Evolutionary conservation across 2,888 invertebrate genomes (phyloP), one percentile per base, ranked within the genome.

Genomic region (Melipona beecheii): DNA sequence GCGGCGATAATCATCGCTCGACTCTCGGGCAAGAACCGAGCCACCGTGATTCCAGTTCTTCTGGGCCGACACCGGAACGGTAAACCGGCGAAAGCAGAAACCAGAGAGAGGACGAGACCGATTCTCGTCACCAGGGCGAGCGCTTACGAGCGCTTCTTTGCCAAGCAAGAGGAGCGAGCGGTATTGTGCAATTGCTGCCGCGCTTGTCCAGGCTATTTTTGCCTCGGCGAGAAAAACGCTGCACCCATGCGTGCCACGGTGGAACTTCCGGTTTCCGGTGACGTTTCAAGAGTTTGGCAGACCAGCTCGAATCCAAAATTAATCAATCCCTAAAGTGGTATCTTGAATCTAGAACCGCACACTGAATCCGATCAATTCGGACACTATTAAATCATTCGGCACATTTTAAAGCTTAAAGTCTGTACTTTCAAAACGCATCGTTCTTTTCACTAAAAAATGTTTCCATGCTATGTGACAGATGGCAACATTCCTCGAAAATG

Each of bases 21-120:
- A 78, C 75, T 76, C 75, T 4, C 31, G 80, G 66, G 74, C 78
- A 86, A 87, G 83, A 89, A 88, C 86, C 36, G 77, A 68, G 15
- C 24, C 78, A 74, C 75, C 78, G 82, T 54, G 83, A 88, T 86
- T 86, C 90, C 90, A 89, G 85, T 89, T 90, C 85, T 90, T 88
- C 81, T 76, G 65, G 49, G 56, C 24, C 15, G 60, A 19, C 62
- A 52, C 27, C 5, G 52, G 54, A 80, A 56, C 76, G 71, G 69
- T 43, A 65, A 79, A 66, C 54, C 62, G 36, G 58, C 21, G 66
- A 66, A 69, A 78, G 65, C 75, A 62, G 74, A 77, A 56, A 54
- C 70, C 52, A 69, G 60, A 49, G 52, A 24, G 74, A 60, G 65
- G 70, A 75, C 81, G 83, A 75, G 75, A 21, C 54, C 11, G 43